Conservation (phyloP, 2,113 vertebrate species). For the Megaceryle torquata region DNA sequence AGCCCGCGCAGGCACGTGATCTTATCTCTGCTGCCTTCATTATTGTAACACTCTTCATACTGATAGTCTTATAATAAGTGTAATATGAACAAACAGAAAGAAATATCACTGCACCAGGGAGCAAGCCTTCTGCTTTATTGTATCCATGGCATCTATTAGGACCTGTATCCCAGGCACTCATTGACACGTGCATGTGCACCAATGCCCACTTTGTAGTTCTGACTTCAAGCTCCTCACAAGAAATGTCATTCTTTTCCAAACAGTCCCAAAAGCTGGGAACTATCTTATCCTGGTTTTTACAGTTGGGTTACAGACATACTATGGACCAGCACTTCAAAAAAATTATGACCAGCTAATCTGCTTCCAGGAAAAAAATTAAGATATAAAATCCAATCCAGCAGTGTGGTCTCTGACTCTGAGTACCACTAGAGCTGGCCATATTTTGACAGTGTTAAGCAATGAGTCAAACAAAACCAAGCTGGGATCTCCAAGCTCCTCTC, state of each 20-base stretch:
- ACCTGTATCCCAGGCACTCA: neutral
- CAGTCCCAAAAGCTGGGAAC: neutral
- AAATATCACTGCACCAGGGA: neutral
- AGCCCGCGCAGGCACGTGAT: neutral
- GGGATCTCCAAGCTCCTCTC: neutral
- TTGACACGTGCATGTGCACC: neutral
- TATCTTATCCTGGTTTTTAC: neutral
- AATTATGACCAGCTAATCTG: neutral
- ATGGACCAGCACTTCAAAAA: neutral
- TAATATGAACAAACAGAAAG: constrained; percentile 27
- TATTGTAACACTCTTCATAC: constrained; percentile 8
- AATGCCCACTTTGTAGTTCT: neutral
- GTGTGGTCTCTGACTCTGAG: neutral
- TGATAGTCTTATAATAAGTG: constrained; percentile 4
- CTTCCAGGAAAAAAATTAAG: neutral
- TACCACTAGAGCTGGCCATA: neutral
- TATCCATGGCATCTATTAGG: neutral
- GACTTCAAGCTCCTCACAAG: neutral
- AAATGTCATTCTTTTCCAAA: neutral
- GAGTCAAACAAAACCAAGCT: neutral
- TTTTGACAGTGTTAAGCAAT: too few species aligned
- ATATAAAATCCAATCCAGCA: neutral
- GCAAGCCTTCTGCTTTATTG: neutral
- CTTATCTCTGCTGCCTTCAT: constrained; percentile 27
- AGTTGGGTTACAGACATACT: neutral